Evolutionary conservation across 2,113 vertebrate species (phyloP).

Genomic region (Proterorhinus semilunaris): DNA sequence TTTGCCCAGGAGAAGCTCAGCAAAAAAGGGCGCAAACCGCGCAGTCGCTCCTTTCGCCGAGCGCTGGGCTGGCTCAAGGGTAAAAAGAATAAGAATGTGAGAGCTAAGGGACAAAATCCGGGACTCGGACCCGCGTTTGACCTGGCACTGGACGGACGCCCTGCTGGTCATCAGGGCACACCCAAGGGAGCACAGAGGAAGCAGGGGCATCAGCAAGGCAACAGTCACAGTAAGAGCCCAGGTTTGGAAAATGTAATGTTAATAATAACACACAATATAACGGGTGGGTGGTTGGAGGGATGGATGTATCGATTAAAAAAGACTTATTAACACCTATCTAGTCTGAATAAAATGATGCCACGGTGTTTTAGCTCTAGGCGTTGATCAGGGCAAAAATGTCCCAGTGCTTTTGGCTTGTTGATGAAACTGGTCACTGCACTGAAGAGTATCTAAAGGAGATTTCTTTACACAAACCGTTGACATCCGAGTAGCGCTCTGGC

Average conservation of each 20-base stretch:
- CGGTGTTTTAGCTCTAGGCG: no score
- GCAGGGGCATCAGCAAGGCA: slow-evolving; percentile 49
- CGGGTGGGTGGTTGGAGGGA: no score
- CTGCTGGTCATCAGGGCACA: slow-evolving; percentile 33
- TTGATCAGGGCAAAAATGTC: no score
- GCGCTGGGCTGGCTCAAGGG: slow-evolving; percentile 71
- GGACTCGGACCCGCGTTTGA: slow-evolving; percentile 62
- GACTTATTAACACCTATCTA: no score
- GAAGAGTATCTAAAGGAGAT: no score
- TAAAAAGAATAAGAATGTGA: slow-evolving; percentile 61
- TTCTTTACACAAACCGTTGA: no score
- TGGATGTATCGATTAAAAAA: no score
- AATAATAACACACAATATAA: no score
- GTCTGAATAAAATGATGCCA: no score
- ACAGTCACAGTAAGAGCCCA: slow-evolving; percentile 53
- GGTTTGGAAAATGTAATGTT: background rate
- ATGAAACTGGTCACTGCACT: no score
- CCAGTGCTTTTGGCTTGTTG: no score
- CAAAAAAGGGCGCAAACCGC: slow-evolving; percentile 75
- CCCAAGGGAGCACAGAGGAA: slow-evolving; percentile 59
- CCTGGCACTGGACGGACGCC: slow-evolving; percentile 51
- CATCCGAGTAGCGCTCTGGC: no score
- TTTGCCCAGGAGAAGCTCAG: slow-evolving; percentile 69
- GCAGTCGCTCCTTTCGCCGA: slow-evolving; percentile 58
- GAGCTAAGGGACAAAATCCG: slow-evolving; percentile 47